Percentiles rank a stretch among this genome's conserved stretches.
These are phyloP conservation scores for Lycorma delicatula DNA, from an alignment of 1,140 invertebrate species.

Conservation along the genomic window DNA sequence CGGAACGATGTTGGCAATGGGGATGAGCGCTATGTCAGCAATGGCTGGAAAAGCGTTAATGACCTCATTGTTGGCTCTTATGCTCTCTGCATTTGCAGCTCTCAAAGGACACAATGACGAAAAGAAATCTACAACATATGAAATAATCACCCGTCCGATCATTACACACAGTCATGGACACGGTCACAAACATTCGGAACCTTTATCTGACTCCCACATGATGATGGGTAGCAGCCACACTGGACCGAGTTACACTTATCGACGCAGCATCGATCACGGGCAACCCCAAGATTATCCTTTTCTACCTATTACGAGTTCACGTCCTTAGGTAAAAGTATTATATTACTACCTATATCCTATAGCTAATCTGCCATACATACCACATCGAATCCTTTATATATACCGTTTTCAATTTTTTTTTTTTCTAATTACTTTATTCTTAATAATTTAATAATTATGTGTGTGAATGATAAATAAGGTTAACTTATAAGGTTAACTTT, in stretches of 20 bases:
- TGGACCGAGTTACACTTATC: background rate
- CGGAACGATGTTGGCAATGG: conserved; percentile 61
- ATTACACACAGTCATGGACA: conserved; percentile 59
- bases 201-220: conserved; percentile 41
- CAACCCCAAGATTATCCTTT: too few species aligned
- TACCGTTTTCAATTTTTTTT: too few species aligned
- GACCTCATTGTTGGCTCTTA: conserved; percentile 68
- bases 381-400: too few species aligned
- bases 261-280: background rate
- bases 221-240: background rate
- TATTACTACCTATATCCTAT: too few species aligned
- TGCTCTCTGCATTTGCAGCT: conserved; percentile 65
- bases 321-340: too few species aligned
- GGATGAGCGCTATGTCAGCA: conserved; percentile 60
- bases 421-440: too few species aligned
- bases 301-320: too few species aligned
- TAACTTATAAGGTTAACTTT: too few species aligned
- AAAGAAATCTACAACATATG: conserved; percentile 62
- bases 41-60: conserved; percentile 74
- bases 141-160: conserved; percentile 68
- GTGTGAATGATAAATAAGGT: too few species aligned
- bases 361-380: too few species aligned
- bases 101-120: conserved; percentile 46
- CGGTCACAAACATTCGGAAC: too few species aligned
- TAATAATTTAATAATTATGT: too few species aligned